Percentiles rank a stretch among this genome's conserved stretches.
Evolutionary conservation across 1,140 invertebrate species (phyloP).

Genomic region (Caenorhabditis inopinata): DNA sequence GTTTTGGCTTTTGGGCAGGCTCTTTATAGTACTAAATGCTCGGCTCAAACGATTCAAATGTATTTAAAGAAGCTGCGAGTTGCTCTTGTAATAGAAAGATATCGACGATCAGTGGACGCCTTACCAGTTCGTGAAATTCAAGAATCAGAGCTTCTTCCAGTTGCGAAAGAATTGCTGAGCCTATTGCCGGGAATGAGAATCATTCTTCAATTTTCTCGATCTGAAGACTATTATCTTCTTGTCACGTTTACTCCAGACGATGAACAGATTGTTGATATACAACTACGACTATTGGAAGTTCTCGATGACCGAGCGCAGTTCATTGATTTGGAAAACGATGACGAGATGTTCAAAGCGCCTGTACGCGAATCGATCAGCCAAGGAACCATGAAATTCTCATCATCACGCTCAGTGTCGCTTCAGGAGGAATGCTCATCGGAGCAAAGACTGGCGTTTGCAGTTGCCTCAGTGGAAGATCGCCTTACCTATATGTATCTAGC

Average conservation of each 20-base stretch:
- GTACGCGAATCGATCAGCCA: not conserved
- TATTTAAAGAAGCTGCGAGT: slow-evolving; percentile 11
- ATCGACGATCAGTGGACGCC: slow-evolving; percentile 14
- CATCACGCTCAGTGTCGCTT: not conserved
- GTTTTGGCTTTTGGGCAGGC: slow-evolving; percentile 30
- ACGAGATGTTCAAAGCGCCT: not conserved
- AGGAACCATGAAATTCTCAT: not conserved
- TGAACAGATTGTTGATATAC: not conserved
- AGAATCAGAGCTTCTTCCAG: slow-evolving; percentile 34
- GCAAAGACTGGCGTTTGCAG: not conserved
- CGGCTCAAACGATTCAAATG: not conserved
- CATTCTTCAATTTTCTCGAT: not conserved
- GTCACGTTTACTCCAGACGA: not conserved
- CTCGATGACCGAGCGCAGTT: not conserved
- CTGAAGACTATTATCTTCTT: not conserved
- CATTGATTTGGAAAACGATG: not conserved
- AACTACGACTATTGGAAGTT: not conserved
- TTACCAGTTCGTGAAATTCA: slow-evolving; percentile 43
- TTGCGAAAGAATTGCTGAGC: slow-evolving; percentile 25
- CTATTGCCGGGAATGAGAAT: not conserved
- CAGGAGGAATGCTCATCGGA: not conserved
- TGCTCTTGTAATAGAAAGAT: slow-evolving; percentile 43
- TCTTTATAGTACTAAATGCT: not conserved
- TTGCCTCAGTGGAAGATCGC: slow-evolving; percentile 12
- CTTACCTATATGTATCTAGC: not conserved